Evolutionary conservation across 2,888 invertebrate species (phyloP).

Genomic region (Trisateles emortualis): DNA sequence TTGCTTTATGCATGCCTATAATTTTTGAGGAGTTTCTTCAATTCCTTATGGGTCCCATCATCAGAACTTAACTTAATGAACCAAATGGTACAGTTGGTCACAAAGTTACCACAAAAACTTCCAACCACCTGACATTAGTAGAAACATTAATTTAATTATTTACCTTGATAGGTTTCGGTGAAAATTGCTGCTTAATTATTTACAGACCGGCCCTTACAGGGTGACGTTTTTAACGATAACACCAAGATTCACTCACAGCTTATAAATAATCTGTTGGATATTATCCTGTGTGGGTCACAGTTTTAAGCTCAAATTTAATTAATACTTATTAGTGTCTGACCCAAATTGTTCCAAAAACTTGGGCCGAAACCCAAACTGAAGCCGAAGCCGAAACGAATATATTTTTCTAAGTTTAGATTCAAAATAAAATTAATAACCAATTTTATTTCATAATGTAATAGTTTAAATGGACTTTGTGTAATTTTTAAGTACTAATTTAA

Average conservation of each 20-base stretch:
- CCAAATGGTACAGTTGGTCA: background rate
- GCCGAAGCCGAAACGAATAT: background rate
- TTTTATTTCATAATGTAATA: too few relatives aligned
- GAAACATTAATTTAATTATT: constrained; percentile 24
- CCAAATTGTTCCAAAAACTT: background rate
- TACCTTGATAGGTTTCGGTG: constrained; percentile 34
- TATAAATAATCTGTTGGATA: constrained; percentile 48
- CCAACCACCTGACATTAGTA: constrained; percentile 19
- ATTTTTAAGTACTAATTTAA: too few relatives aligned
- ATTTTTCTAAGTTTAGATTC: background rate
- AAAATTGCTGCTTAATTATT: constrained; percentile 37
- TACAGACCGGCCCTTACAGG: constrained; percentile 17
- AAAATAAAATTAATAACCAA: too few relatives aligned
- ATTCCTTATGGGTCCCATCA: too few relatives aligned
- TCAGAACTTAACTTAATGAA: too few relatives aligned
- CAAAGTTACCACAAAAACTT: background rate
- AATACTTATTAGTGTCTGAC: constrained; percentile 45
- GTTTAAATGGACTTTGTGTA: too few relatives aligned
- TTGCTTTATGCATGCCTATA: too few relatives aligned
- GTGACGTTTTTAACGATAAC: constrained; percentile 50
- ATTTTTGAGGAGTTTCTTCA: too few relatives aligned
- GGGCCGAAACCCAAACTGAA: background rate
- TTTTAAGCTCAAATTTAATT: constrained; percentile 65
- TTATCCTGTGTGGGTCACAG: constrained; percentile 31
- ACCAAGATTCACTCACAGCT: constrained; percentile 51